Conservation (phyloP, 2,888 invertebrate species). For the Eristalis intricaria region DNA sequence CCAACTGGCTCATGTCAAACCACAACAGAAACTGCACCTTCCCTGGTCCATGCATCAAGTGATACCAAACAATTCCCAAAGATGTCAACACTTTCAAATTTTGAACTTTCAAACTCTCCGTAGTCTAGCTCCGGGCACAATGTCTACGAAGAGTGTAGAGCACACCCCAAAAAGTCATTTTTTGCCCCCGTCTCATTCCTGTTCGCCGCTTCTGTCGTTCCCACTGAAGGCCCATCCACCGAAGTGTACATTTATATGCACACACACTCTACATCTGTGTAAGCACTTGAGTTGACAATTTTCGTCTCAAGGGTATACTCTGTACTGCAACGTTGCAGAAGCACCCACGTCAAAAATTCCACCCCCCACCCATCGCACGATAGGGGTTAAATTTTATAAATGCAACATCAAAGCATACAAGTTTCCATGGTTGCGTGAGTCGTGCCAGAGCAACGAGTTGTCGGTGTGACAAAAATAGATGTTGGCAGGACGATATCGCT, state of each 20-base stretch:
- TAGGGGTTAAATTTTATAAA: conserved; percentile 60
- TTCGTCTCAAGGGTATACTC: conserved; percentile 60
- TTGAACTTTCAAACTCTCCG: conserved; percentile 32
- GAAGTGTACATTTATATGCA: neutral
- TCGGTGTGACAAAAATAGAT: conserved; percentile 44
- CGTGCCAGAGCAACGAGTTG: conserved; percentile 23
- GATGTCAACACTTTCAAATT: conserved; percentile 52
- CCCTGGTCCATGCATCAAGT: conserved; percentile 28
- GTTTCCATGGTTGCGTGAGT: conserved; percentile 44
- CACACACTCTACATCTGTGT: conserved; percentile 17
- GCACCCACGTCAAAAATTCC: neutral
- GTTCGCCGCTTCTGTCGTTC: neutral
- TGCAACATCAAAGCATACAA: conserved; percentile 64
- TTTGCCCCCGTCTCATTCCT: neutral
- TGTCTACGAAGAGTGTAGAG: conserved; percentile 20
- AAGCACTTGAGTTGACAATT: conserved; percentile 65
- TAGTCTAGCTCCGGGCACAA: conserved; percentile 2
- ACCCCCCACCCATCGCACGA: neutral
- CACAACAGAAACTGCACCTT: neutral
- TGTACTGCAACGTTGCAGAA: conserved; percentile 46
- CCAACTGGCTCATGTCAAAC: neutral
- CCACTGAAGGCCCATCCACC: neutral
- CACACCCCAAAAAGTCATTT: conserved; percentile 9
- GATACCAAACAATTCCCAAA: conserved; percentile 33
- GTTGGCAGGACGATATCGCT: conserved; percentile 20